Percentiles rank a stretch among this genome's conserved stretches.
phyloP scores from a whole-genome alignment of 2,113 vertebrate genomes.

The Nothobranchius furzeri region DNA sequence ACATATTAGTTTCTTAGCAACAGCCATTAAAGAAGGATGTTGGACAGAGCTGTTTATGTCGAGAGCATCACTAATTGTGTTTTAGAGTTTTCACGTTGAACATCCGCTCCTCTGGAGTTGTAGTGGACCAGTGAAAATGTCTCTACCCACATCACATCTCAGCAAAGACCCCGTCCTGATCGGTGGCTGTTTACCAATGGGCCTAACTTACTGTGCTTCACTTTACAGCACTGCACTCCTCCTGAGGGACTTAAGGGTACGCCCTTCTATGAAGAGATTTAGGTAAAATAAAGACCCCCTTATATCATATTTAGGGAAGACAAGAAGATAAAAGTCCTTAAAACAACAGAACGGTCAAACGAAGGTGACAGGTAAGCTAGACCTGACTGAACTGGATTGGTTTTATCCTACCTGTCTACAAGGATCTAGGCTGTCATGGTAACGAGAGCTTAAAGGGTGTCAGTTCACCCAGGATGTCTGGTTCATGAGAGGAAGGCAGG shows the following conservation, averaged over 20 bases:
- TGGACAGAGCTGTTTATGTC: conserved; percentile 40
- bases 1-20: conserved; percentile 60
- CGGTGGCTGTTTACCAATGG: conserved; percentile 2
- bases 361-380: conserved; percentile 43
- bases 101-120: conserved; percentile 22
- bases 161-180: conserved; percentile 20
- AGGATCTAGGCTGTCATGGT: conserved; percentile 25
- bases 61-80: conserved; percentile 11
- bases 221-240: too few species aligned
- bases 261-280: conserved; percentile 18
- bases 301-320: conserved; percentile 47
- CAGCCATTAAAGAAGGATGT: conserved; percentile 16
- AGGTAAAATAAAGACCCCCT: conserved; percentile 44
- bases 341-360: conserved; percentile 31
- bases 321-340: conserved; percentile 33
- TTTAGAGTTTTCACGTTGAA: conserved; percentile 23
- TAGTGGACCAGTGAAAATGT: conserved; percentile 10
- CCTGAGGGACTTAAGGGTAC: conserved; percentile 25
- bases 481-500: conserved; percentile 10
- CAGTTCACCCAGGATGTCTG: conserved; percentile 9
- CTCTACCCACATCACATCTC: conserved; percentile 12
- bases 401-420: conserved; percentile 14
- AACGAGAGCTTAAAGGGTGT: conserved; percentile 28
- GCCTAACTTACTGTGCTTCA: conserved; percentile 15
- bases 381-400: neutral